Evolutionary conservation across 2,113 vertebrate genomes (phyloP).

Genomic region (Amphiprion percula): DNA sequence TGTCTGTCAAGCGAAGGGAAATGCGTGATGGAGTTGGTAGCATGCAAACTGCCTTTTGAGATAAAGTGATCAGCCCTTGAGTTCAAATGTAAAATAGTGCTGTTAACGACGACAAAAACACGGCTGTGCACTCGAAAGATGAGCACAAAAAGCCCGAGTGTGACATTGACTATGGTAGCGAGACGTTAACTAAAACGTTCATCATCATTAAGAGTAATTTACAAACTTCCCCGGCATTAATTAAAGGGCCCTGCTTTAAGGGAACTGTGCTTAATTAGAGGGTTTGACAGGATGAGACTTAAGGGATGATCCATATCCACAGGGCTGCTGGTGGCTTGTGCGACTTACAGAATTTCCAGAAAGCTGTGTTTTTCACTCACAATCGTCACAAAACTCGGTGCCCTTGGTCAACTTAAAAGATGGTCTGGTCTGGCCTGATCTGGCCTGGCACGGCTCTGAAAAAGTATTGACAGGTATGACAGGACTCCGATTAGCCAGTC

Average conservation of each 20-base stretch:
- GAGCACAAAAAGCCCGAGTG: slow-evolving; percentile 26
- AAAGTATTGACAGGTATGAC: slow-evolving; percentile 98
- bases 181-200: slow-evolving; percentile 75
- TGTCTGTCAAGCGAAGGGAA: slow-evolving; percentile 40
- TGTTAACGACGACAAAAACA: background rate
- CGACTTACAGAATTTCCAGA: slow-evolving; percentile 81
- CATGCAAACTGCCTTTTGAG: slow-evolving; percentile 17
- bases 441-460: slow-evolving; percentile 69
- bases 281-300: slow-evolving; percentile 85
- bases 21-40: slow-evolving; percentile 2
- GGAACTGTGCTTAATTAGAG: slow-evolving; percentile 83
- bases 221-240: slow-evolving; percentile 81
- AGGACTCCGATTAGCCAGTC: slow-evolving; percentile 98
- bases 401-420: slow-evolving; percentile 73
- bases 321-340: slow-evolving; percentile 55
- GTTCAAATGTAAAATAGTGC: slow-evolving; percentile 32
- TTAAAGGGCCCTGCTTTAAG: slow-evolving; percentile 79
- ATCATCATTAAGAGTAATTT: slow-evolving; percentile 83
- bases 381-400: slow-evolving; percentile 52
- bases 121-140: slow-evolving; percentile 1
- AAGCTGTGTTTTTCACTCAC: slow-evolving; percentile 71
- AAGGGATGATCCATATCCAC: slow-evolving; percentile 86
- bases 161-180: slow-evolving; percentile 63
- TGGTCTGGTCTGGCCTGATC: slow-evolving; percentile 71
- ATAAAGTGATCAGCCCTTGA: slow-evolving; percentile 11